Conservation (phyloP, 2,113 vertebrate species). For the Scolopax mira region DNA sequence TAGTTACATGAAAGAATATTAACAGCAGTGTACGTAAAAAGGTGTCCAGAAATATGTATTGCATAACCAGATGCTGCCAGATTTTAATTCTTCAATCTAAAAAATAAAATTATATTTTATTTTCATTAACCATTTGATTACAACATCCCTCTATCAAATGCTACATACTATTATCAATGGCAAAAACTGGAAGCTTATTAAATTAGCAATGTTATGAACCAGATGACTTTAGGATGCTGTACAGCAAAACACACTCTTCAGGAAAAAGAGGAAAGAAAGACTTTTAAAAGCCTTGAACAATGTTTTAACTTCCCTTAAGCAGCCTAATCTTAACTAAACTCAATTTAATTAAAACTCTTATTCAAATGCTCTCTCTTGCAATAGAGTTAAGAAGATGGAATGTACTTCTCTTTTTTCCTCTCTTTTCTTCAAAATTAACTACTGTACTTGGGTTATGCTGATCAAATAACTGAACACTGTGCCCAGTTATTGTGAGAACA, state of each 20-base stretch:
- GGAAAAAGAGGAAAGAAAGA: background rate
- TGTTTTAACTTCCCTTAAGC: background rate
- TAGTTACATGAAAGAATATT: background rate
- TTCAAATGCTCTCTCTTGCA: background rate
- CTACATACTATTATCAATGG: background rate
- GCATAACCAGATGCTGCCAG: background rate
- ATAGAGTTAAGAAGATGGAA: background rate
- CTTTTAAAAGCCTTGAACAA: background rate
- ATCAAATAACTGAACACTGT: background rate
- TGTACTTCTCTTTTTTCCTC: background rate
- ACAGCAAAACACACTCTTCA: background rate
- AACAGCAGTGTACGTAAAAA: background rate
- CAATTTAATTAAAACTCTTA: slow-evolving; percentile 32
- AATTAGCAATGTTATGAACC: background rate
- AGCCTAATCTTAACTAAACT: slow-evolving; percentile 6
- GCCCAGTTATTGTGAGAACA: background rate
- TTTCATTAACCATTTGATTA: background rate
- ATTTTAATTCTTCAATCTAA: background rate
- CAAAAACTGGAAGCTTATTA: background rate
- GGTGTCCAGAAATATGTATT: background rate
- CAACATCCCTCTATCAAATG: background rate
- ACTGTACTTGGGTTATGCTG: background rate
- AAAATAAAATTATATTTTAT: background rate
- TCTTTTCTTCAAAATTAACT: background rate
- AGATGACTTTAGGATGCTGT: background rate